These are phyloP conservation scores for Alligator mississippiensis DNA, from an alignment of 2,113 vertebrate species.

Conservation along the genomic window DNA sequence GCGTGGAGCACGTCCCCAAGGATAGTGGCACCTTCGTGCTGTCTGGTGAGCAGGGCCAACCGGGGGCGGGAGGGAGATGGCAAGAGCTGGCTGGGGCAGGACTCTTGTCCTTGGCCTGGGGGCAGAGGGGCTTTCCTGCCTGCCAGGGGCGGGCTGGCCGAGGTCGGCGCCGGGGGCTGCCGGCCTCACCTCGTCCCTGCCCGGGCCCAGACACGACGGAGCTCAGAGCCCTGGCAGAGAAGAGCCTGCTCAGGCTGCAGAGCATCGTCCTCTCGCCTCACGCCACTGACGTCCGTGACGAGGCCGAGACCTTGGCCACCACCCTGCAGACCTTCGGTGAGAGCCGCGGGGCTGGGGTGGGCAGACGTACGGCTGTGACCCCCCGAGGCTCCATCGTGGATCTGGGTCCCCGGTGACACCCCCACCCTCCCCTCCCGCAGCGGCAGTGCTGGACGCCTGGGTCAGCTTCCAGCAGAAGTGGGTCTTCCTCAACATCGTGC, in stretches of 20 bases:
- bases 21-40: slow-evolving; percentile 74
- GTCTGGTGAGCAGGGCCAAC: slow-evolving; percentile 73
- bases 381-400: not conserved
- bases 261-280: slow-evolving; percentile 77
- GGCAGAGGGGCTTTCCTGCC: not conserved
- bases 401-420: not conserved
- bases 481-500: slow-evolving; percentile 83
- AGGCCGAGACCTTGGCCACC: slow-evolving; percentile 77
- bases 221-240: slow-evolving; percentile 75
- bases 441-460: slow-evolving; percentile 78
- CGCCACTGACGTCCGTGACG: slow-evolving; percentile 67
- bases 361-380: not conserved
- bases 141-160: no score
- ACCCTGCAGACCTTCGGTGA: slow-evolving; percentile 81
- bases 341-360: not conserved
- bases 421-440: slow-evolving; percentile 47
- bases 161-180: not conserved
- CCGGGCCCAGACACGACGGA: slow-evolving; percentile 9
- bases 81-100: not conserved
- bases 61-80: not conserved
- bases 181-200: no score
- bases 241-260: slow-evolving; percentile 78
- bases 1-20: slow-evolving; percentile 29
- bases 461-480: slow-evolving; percentile 83
- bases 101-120: not conserved